Evolutionary conservation across 1,140 invertebrate species (phyloP).

Genomic region (Wiebesia pumilae): DNA sequence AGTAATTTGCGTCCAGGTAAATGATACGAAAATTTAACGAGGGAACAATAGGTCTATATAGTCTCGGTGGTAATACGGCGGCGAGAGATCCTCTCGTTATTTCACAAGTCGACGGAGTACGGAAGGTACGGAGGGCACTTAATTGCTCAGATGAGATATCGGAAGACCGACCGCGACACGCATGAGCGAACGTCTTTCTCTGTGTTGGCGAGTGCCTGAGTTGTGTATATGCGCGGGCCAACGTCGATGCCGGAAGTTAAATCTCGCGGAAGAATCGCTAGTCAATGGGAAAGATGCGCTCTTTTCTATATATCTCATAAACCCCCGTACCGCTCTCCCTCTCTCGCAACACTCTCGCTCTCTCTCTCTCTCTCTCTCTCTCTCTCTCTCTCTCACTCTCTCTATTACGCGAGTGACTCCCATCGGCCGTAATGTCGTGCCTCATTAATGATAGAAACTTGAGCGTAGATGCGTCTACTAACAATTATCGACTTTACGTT

Average conservation of each 20-base stretch:
- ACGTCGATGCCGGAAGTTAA: constrained; percentile 40
- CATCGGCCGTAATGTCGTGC: constrained; percentile 8
- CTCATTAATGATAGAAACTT: constrained; percentile 16
- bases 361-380: background rate
- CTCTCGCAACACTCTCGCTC: too few species aligned
- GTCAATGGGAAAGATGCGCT: constrained; percentile 27
- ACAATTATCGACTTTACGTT: constrained; percentile 28
- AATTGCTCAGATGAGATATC: constrained; percentile 45
- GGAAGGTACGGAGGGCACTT: constrained; percentile 12
- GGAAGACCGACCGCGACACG: constrained; percentile 19
- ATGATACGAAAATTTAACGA: background rate
- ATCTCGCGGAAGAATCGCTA: constrained; percentile 51
- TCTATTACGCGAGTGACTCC: too few species aligned
- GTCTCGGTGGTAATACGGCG: background rate
- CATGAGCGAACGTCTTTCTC: constrained; percentile 18
- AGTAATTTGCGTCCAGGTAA: background rate
- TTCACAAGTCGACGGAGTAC: background rate
- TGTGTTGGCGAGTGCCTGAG: background rate
- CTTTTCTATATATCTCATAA: background rate
- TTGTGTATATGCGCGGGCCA: background rate
- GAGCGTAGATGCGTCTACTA: background rate
- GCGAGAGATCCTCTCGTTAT: background rate
- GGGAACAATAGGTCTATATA: too few species aligned
- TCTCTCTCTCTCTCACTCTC: too few species aligned
- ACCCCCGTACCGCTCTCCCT: background rate